These are phyloP conservation scores for Aporophyla nigra DNA, from an alignment of 2,888 invertebrate genomes.

Conservation along the genomic window DNA sequence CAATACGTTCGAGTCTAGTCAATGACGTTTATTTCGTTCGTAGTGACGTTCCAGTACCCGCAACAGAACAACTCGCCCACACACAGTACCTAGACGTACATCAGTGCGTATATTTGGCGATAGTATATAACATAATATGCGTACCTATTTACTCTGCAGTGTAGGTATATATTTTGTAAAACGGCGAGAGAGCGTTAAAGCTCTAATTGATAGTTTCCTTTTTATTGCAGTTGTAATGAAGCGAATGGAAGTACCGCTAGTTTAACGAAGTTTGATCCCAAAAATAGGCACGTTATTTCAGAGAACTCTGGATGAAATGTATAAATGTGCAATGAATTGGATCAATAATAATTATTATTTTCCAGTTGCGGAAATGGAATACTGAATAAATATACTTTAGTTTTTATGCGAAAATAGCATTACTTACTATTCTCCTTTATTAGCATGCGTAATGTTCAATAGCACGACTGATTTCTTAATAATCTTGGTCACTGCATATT, in stretches of 20 bases:
- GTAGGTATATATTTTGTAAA: slow-evolving; percentile 17
- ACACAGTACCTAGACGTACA: slow-evolving; percentile 2
- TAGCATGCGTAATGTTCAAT: slow-evolving; percentile 30
- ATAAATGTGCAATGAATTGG: neutral
- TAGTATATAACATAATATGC: slow-evolving; percentile 7
- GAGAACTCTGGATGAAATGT: neutral
- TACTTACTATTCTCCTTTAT: neutral
- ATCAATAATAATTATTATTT: neutral
- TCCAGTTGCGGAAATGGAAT: neutral
- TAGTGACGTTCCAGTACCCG: slow-evolving; percentile 31
- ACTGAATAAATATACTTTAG: neutral
- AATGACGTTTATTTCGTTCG: slow-evolving; percentile 13
- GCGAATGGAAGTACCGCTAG: neutral
- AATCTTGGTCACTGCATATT: neutral
- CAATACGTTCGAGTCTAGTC: slow-evolving; percentile 38
- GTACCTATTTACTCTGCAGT: neutral
- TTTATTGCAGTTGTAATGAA: slow-evolving; percentile 30
- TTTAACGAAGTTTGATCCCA: neutral
- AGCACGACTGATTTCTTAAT: slow-evolving; percentile 17
- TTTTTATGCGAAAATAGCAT: neutral
- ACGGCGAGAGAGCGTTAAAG: slow-evolving; percentile 13
- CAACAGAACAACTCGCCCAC: slow-evolving; percentile 23
- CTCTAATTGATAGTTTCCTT: slow-evolving; percentile 46
- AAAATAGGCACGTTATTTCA: neutral
- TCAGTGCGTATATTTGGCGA: slow-evolving; percentile 3